phyloP scores from a whole-genome alignment of 2,113 vertebrate genomes.

The Perca flavescens region DNA sequence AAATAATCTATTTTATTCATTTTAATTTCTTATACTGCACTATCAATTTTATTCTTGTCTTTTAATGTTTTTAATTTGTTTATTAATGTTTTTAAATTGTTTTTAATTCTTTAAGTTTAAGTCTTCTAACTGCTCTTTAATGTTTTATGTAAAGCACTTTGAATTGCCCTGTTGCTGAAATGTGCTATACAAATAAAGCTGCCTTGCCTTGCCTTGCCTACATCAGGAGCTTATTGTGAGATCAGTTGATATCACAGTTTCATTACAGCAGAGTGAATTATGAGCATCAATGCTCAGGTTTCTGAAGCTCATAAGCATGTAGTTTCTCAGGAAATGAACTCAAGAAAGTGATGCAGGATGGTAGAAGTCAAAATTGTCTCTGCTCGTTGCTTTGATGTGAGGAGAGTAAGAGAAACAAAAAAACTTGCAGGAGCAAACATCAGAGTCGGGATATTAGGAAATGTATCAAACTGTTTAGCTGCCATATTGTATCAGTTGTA shows the following conservation, averaged over 20 bases:
- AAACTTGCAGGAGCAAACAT: constrained; percentile 20
- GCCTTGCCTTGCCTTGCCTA: too few relatives aligned
- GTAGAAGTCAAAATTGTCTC: not conserved
- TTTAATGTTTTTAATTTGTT: too few relatives aligned
- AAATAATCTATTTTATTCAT: too few relatives aligned
- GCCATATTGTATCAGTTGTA: constrained; percentile 28
- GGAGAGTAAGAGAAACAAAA: constrained; percentile 10
- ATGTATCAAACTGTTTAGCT: constrained; percentile 6
- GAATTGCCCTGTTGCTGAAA: too few relatives aligned
- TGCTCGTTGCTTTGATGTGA: constrained; percentile 21
- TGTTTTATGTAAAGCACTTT: too few relatives aligned
- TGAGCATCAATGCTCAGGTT: not conserved
- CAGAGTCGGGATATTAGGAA: not conserved
- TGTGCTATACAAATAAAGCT: too few relatives aligned
- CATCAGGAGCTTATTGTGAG: not conserved
- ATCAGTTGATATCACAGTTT: not conserved
- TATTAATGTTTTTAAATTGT: too few relatives aligned
- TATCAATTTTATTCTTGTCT: too few relatives aligned
- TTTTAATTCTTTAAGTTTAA: too few relatives aligned
- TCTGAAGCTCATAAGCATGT: constrained; percentile 5
- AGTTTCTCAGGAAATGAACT: not conserved
- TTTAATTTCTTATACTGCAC: too few relatives aligned
- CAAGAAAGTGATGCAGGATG: not conserved
- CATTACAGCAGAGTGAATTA: not conserved
- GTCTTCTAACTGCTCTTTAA: too few relatives aligned